Percentiles rank a stretch among this genome's conserved stretches.
Evolutionary conservation across 2,113 vertebrate genomes (phyloP).

Genomic region (Xiphophorus hellerii): DNA sequence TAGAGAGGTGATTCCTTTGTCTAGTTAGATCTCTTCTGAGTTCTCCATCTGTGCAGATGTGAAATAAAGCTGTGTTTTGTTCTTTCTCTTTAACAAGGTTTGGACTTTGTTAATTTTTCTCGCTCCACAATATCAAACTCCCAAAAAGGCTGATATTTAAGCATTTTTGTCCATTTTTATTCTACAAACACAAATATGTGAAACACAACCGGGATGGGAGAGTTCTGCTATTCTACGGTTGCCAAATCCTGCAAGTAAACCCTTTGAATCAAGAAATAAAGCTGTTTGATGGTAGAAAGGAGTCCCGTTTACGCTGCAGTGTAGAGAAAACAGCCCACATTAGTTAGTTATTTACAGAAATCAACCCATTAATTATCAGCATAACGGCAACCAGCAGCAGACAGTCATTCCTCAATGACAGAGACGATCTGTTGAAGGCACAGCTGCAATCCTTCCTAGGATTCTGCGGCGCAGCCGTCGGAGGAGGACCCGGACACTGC

Average conservation of each 20-base stretch:
- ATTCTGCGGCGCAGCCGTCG: not conserved
- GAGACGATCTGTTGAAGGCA: conserved; percentile 24
- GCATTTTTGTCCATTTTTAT: conserved; percentile 3
- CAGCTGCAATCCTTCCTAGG: conserved; percentile 62
- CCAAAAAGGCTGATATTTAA: not conserved
- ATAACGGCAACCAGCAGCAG: conserved; percentile 39
- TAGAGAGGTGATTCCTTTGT: no score
- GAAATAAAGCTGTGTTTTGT: no score
- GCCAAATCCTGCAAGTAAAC: not conserved
- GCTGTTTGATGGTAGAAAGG: not conserved
- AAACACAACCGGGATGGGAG: not conserved
- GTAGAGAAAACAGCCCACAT: not conserved
- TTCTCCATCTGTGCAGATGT: no score
- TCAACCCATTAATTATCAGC: conserved; percentile 7
- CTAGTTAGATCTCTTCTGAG: no score
- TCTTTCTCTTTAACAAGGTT: no score
- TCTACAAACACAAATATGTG: not conserved
- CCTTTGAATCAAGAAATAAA: not conserved
- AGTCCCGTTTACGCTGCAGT: not conserved
- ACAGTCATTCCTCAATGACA: conserved; percentile 15
- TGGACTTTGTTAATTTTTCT: no score
- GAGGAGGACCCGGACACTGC: conserved; percentile 70
- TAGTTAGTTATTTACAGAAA: not conserved
- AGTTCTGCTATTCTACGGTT: not conserved
- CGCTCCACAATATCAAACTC: no score